Evolutionary conservation across 2,797 vertebrate species (phyloP).

Genomic region (Chloroceryle inda): DNA sequence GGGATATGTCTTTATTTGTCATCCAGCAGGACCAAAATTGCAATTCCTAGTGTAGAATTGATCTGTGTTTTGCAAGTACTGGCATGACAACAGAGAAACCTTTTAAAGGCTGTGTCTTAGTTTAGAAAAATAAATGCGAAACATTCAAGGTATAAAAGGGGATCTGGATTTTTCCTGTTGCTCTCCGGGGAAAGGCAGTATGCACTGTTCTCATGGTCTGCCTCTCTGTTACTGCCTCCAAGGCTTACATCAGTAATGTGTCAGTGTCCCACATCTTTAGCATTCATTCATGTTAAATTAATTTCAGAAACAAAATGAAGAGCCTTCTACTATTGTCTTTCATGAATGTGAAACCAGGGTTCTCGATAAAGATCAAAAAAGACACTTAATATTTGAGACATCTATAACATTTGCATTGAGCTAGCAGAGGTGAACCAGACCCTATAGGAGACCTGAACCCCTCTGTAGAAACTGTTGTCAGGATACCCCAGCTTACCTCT

Average conservation of each 20-base stretch:
- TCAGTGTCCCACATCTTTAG: background rate
- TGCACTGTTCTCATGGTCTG: background rate
- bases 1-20: background rate
- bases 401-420: background rate
- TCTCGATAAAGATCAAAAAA: background rate
- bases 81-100: background rate
- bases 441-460: background rate
- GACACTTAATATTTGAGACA: background rate
- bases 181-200: background rate
- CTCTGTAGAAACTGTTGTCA: background rate
- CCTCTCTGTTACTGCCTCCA: background rate
- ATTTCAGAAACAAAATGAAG: background rate
- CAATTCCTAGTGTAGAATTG: background rate
- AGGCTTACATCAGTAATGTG: background rate
- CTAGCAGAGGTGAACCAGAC: background rate
- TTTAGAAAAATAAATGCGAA: conserved; percentile 25
- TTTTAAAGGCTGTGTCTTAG: background rate
- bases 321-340: background rate
- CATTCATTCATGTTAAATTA: background rate
- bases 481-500: background rate
- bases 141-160: background rate
- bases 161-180: conserved; percentile 4
- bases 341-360: no score
- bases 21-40: background rate
- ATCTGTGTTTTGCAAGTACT: conserved; percentile 19